Evolutionary conservation across 2,797 vertebrate genomes (phyloP).

Genomic region (Pogonophryne albipinna): DNA sequence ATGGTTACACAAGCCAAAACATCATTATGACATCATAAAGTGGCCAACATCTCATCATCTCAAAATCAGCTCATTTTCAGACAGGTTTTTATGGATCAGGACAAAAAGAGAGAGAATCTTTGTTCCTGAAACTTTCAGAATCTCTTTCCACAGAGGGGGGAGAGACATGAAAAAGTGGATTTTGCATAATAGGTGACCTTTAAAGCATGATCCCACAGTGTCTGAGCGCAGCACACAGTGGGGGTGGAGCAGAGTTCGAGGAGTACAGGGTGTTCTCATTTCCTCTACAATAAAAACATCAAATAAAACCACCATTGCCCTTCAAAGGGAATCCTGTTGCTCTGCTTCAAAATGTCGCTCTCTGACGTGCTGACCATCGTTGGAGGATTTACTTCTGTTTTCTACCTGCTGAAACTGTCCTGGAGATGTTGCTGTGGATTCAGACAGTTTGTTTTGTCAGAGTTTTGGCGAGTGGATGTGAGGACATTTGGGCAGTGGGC

Average conservation of each 20-base stretch:
- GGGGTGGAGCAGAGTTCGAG: constrained; percentile 67
- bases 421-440: constrained; percentile 82
- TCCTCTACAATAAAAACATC: constrained; percentile 21
- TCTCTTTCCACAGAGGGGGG: too few species aligned
- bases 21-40: too few species aligned
- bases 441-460: constrained; percentile 75
- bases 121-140: too few species aligned
- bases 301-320: background rate
- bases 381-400: constrained; percentile 64
- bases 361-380: constrained; percentile 51
- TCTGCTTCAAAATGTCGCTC: constrained; percentile 39
- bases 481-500: constrained; percentile 83
- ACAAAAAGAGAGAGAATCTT: too few species aligned
- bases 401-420: constrained; percentile 65
- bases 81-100: too few species aligned
- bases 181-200: too few species aligned
- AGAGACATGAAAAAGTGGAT: too few species aligned
- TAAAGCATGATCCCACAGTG: background rate
- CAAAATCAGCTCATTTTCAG: too few species aligned
- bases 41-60: too few species aligned
- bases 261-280: constrained; percentile 23
- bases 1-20: too few species aligned
- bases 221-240: constrained; percentile 9
- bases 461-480: constrained; percentile 77
- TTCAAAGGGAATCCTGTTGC: constrained; percentile 4